Conservation (phyloP, 2,797 vertebrate species). For the Rallus crepitans region DNA sequence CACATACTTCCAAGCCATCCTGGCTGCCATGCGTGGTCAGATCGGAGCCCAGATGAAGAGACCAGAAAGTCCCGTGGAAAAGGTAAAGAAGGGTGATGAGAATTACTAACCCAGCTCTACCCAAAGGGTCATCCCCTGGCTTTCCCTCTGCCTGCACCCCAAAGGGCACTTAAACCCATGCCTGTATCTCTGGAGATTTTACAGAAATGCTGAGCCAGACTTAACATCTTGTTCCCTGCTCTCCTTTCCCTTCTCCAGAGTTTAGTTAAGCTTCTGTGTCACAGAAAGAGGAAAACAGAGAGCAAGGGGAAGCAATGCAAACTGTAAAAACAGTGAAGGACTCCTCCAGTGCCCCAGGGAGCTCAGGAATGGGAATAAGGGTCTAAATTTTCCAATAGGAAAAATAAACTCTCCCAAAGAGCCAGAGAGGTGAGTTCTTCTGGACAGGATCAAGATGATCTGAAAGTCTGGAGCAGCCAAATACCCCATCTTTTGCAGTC, state of each 20-base stretch:
- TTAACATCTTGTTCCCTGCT: not conserved
- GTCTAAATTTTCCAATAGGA: constrained; percentile 18
- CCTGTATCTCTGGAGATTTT: not conserved
- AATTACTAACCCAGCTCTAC: not conserved
- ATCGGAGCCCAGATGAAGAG: not conserved
- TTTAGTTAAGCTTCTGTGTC: not conserved
- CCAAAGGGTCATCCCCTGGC: not conserved
- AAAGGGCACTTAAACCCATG: not conserved
- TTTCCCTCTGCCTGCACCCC: not conserved
- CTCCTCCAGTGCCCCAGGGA: not conserved
- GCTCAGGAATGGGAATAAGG: not conserved
- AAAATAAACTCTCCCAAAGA: not conserved
- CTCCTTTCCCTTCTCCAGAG: not conserved
- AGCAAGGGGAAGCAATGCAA: not conserved
- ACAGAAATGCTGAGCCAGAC: not conserved
- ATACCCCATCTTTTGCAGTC: accelerated
- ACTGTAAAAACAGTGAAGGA: constrained; percentile 41
- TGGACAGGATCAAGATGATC: not conserved
- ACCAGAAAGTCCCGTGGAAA: not conserved
- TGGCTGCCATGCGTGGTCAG: not conserved
- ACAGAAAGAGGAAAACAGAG: constrained; percentile 13
- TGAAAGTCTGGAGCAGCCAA: not conserved
- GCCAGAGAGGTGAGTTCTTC: not conserved
- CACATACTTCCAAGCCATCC: not conserved
- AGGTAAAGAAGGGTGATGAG: not conserved